Evolutionary conservation across 2,113 vertebrate species (phyloP).

Genomic region (Prolemur simus): DNA sequence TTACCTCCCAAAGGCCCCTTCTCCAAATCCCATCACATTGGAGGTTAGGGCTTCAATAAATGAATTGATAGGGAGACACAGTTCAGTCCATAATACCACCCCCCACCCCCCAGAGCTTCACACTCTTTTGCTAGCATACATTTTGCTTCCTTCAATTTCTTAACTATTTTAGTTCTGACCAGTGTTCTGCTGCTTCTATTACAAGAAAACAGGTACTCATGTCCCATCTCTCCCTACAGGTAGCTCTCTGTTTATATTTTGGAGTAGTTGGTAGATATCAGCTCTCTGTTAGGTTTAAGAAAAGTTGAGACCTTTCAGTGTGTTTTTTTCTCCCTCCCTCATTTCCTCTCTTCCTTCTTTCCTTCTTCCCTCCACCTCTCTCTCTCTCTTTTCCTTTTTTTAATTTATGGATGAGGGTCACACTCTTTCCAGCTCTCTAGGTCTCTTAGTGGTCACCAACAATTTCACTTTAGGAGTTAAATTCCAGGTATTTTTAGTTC

Average conservation of each 20-base stretch:
- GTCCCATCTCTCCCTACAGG: neutral
- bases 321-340: neutral
- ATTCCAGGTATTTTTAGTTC: neutral
- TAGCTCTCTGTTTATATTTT: neutral
- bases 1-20: neutral
- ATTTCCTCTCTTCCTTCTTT: fast-evolving
- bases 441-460: neutral
- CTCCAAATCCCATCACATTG: neutral
- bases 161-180: neutral
- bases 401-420: neutral
- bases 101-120: neutral
- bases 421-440: neutral
- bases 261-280: neutral
- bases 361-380: too few relatives aligned
- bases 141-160: neutral
- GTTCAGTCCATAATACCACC: neutral
- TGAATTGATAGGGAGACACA: neutral
- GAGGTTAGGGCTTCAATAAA: neutral
- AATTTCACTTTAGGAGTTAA: neutral
- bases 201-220: neutral
- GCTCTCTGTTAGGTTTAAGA: neutral
- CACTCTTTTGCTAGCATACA: neutral
- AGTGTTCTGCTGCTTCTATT: neutral
- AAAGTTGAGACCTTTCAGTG: neutral
- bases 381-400: neutral